These are phyloP conservation scores for Macrobrachium nipponense DNA, from an alignment of 1,140 invertebrate species.

Conservation along the genomic window DNA sequence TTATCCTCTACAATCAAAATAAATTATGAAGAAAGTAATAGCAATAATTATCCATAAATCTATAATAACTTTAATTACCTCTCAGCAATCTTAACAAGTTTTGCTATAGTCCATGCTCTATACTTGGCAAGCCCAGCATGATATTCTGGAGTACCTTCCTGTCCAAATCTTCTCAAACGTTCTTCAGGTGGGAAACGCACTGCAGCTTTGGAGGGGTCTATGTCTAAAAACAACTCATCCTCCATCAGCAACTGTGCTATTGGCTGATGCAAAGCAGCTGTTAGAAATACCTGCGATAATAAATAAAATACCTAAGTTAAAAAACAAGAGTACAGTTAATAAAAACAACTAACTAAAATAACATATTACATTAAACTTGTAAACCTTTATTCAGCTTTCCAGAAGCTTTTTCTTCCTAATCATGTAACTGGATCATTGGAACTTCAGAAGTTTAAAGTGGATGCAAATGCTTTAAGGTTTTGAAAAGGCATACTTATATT, in stretches of 20 bases:
- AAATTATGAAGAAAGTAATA: too few species aligned
- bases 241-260: slow-evolving; percentile 93
- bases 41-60: too few species aligned
- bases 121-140: slow-evolving; percentile 80
- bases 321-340: slow-evolving; percentile 72
- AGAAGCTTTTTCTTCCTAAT: too few species aligned
- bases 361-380: too few species aligned
- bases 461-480: too few species aligned
- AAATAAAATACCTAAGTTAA: not conserved
- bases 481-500: too few species aligned
- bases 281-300: slow-evolving; percentile 84
- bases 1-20: too few species aligned
- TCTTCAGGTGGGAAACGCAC: slow-evolving; percentile 79
- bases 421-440: too few species aligned
- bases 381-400: too few species aligned
- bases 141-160: slow-evolving; percentile 79
- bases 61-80: slow-evolving; percentile 78
- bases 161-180: slow-evolving; percentile 82
- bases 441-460: too few species aligned
- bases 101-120: slow-evolving; percentile 82
- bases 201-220: slow-evolving; percentile 88
- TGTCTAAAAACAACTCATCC: slow-evolving; percentile 91
- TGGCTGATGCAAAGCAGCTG: slow-evolving; percentile 89
- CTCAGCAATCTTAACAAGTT: slow-evolving; percentile 83
- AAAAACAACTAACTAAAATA: too few species aligned